Conservation (phyloP, 2,888 invertebrate species). For the Meta bourneti region DNA sequence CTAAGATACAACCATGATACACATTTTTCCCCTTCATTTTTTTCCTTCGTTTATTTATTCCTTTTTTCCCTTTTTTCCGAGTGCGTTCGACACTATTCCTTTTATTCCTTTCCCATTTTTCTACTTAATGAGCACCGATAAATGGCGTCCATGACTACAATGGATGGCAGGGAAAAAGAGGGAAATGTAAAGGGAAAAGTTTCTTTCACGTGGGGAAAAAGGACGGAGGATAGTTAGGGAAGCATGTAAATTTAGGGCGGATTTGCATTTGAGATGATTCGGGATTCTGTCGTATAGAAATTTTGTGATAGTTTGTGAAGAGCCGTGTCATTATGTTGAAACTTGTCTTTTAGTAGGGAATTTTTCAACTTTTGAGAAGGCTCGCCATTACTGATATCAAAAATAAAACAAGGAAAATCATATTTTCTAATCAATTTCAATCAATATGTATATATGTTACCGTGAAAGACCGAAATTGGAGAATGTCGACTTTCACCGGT, state of each 20-base stretch:
- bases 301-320: not conserved
- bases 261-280: not conserved
- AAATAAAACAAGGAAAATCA: too few relatives aligned
- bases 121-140: constrained; percentile 38
- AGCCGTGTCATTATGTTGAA: not conserved
- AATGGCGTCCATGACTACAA: constrained; percentile 13
- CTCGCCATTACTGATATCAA: too few relatives aligned
- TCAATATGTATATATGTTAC: too few relatives aligned
- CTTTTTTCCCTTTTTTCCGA: not conserved
- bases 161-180: not conserved
- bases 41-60: not conserved
- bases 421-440: too few relatives aligned
- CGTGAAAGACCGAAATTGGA: too few relatives aligned
- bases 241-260: not conserved
- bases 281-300: not conserved
- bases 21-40: not conserved
- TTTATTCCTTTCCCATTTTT: not conserved
- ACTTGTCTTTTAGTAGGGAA: not conserved
- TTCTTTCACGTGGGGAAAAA: not conserved
- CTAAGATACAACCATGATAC: not conserved
- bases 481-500: too few relatives aligned
- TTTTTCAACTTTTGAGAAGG: not conserved
- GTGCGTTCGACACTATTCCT: not conserved
- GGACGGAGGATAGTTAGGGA: not conserved
- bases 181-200: not conserved